Conservation (phyloP, 2,797 vertebrate genomes). For the Capromys pilorides region DNA sequence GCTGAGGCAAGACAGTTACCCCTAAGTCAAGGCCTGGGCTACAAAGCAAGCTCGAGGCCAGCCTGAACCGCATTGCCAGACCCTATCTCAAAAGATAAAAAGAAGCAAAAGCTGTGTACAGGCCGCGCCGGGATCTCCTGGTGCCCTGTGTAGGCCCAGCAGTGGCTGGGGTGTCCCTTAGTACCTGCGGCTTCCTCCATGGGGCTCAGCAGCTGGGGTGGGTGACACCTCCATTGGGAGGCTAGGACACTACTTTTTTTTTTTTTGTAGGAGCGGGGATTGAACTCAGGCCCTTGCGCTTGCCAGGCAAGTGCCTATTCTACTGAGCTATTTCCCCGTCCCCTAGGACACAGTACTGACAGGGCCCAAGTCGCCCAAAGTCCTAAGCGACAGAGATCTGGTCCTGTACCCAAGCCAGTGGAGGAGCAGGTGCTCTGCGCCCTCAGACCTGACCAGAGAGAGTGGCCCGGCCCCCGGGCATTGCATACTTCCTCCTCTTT, state of each 20-base stretch:
- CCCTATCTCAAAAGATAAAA: neutral
- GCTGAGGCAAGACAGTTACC: too few relatives aligned
- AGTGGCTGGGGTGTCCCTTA: neutral
- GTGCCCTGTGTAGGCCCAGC: neutral
- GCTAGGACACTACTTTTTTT: accelerated
- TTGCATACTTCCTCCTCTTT: slow-evolving; percentile 83
- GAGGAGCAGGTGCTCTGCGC: slow-evolving; percentile 64
- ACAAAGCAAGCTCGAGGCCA: neutral
- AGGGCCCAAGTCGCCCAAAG: neutral
- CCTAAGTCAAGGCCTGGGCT: too few relatives aligned
- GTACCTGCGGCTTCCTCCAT: neutral
- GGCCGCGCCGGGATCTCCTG: neutral
- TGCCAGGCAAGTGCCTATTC: too few relatives aligned
- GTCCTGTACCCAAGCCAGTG: slow-evolving; percentile 40
- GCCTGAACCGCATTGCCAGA: neutral
- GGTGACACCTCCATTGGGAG: neutral
- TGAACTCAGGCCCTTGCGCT: too few relatives aligned
- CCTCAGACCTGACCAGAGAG: slow-evolving; percentile 65
- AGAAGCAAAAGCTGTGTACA: neutral
- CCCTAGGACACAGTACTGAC: neutral
- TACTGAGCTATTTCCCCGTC: too few relatives aligned
- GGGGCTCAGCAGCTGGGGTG: neutral
- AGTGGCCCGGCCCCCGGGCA: slow-evolving; percentile 79
- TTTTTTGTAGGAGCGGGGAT: too few relatives aligned
- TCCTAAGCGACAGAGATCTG: neutral